Evolutionary conservation across 2,888 invertebrate species (phyloP).

Genomic region (Caradrina clavipalpis): DNA sequence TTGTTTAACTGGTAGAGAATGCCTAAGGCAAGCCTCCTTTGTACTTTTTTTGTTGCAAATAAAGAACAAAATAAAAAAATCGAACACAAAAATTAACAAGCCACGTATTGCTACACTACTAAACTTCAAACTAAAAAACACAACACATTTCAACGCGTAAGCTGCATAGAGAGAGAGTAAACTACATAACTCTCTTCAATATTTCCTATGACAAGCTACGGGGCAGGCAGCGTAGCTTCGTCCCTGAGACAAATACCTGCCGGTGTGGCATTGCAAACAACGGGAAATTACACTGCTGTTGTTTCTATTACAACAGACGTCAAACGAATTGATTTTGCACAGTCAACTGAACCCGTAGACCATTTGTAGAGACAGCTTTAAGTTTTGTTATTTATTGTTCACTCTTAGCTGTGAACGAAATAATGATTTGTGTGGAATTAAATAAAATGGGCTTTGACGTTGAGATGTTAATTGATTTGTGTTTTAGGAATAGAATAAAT

Average conservation of each 20-base stretch:
- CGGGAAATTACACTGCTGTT: conserved; percentile 69
- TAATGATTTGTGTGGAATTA: conserved; percentile 25
- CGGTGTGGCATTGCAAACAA: conserved; percentile 53
- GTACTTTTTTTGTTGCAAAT: no score
- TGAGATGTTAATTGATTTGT: background rate
- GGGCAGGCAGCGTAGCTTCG: conserved; percentile 29
- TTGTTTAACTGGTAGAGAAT: no score
- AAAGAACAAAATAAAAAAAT: background rate
- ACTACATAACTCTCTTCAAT: conserved; percentile 9
- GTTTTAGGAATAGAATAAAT: background rate
- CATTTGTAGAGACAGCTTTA: conserved; percentile 44
- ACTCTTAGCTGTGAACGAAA: conserved; percentile 31
- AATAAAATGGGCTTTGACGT: background rate
- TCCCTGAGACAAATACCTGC: conserved; percentile 46
- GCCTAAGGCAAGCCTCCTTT: no score
- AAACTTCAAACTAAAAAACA: background rate
- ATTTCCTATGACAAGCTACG: conserved; percentile 38
- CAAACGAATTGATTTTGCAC: conserved; percentile 70
- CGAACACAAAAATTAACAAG: background rate
- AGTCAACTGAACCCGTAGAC: conserved; percentile 54
- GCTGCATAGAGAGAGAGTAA: conserved; percentile 1
- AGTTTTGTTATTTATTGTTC: conserved; percentile 46
- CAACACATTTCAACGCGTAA: background rate
- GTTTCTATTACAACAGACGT: conserved; percentile 69
- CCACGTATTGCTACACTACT: conserved; percentile 1